Evolutionary conservation across 2,797 vertebrate genomes (phyloP).

Genomic region (Gymnocypris eckloni): DNA sequence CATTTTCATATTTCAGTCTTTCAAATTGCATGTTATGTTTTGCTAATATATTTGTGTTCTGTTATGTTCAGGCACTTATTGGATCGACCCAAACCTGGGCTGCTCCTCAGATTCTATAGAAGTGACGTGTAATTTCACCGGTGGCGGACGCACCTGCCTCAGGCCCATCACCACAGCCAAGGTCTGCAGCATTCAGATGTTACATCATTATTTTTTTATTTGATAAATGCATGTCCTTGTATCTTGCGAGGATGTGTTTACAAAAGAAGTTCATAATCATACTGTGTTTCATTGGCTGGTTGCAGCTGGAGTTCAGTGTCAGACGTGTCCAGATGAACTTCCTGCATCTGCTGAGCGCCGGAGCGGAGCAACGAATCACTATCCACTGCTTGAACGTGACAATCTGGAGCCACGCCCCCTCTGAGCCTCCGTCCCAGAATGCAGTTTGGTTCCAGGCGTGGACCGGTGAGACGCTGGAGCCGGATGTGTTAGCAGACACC

Average conservation of each 20-base stretch:
- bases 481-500: constrained; percentile 86
- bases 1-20: background rate
- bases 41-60: constrained; percentile 2
- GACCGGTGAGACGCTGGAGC: constrained; percentile 88
- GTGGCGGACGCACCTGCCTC: constrained; percentile 92
- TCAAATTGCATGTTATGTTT: background rate
- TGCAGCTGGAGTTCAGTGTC: constrained; percentile 86
- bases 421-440: constrained; percentile 66
- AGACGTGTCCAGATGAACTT: constrained; percentile 96
- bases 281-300: constrained; percentile 39
- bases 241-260: background rate
- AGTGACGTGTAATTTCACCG: constrained; percentile 94
- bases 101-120: constrained; percentile 94
- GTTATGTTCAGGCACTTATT: constrained; percentile 87
- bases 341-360: constrained; percentile 91
- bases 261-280: background rate
- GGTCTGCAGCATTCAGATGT: constrained; percentile 75
- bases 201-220: background rate
- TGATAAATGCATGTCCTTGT: background rate
- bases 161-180: constrained; percentile 92
- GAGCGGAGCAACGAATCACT: constrained; percentile 92
- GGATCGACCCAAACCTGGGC: constrained; percentile 97
- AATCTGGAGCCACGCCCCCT: constrained; percentile 81
- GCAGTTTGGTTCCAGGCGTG: constrained; percentile 88
- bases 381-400: constrained; percentile 93